A percentile compares a stretch with the other conserved stretches of the same genome.
Conservation (phyloP, 2,888 invertebrate genomes). For the Steromphala cineraria region DNA sequence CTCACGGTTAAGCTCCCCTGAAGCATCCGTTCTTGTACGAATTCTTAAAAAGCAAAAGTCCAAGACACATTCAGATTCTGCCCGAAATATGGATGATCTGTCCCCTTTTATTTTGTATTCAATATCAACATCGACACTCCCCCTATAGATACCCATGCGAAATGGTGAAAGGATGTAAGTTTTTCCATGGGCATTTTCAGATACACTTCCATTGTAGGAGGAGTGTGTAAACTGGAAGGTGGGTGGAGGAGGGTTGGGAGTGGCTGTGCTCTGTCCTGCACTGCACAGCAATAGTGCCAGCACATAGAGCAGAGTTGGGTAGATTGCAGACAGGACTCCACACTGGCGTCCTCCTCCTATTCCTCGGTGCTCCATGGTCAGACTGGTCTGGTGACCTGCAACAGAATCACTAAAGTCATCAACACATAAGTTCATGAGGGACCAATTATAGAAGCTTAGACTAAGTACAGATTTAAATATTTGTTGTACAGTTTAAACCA, state of each 20-base stretch:
- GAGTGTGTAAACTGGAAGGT: slow-evolving; percentile 65
- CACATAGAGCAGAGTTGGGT: not conserved
- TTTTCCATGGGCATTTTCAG: slow-evolving; percentile 80
- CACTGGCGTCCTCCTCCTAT: not conserved
- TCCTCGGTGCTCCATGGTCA: slow-evolving; percentile 19
- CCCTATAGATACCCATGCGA: slow-evolving; percentile 86
- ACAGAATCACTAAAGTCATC: too few species aligned
- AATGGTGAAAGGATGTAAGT: slow-evolving; percentile 84
- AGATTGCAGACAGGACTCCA: not conserved
- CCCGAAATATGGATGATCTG: slow-evolving; percentile 91
- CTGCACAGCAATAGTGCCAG: not conserved
- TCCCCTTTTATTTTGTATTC: slow-evolving; percentile 93
- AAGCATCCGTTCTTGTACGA: slow-evolving; percentile 89
- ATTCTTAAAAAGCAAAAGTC: slow-evolving; percentile 95
- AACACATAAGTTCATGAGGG: too few species aligned
- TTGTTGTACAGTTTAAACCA: too few species aligned
- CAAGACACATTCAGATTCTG: slow-evolving; percentile 90
- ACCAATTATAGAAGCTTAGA: too few species aligned
- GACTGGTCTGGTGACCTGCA: too few species aligned
- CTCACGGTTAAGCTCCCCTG: slow-evolving; percentile 94
- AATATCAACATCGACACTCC: slow-evolving; percentile 76
- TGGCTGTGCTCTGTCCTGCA: not conserved
- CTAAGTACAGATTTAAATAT: too few species aligned
- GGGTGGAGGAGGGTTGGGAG: not conserved
- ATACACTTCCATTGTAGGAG: slow-evolving; percentile 69